phyloP scores from a whole-genome alignment of 2,888 invertebrate species.

The Dexiosoma caninum region DNA sequence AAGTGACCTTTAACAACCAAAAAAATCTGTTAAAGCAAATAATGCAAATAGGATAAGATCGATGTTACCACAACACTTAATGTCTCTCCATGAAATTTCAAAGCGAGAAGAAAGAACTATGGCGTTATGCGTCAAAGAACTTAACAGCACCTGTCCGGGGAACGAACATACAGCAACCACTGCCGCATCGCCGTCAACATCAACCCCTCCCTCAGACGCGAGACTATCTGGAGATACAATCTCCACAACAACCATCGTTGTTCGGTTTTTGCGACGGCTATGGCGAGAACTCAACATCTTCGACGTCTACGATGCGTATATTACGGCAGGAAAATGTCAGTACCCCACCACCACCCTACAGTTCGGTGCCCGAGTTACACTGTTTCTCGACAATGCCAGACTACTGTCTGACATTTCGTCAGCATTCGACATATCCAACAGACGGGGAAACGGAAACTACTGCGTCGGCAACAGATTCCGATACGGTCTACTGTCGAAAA shows the following conservation, averaged over 20 bases:
- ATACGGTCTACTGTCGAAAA: slow-evolving; percentile 41
- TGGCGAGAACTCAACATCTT: slow-evolving; percentile 50
- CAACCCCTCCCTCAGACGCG: slow-evolving; percentile 71
- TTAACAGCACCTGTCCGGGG: slow-evolving; percentile 71
- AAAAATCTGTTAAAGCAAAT: slow-evolving; percentile 74
- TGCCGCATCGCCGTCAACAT: slow-evolving; percentile 74
- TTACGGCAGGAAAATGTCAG: slow-evolving; percentile 44
- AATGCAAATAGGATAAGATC: slow-evolving; percentile 78
- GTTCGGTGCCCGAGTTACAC: slow-evolving; percentile 49
- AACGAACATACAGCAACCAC: slow-evolving; percentile 73
- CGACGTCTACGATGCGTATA: slow-evolving; percentile 55
- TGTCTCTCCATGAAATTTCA: slow-evolving; percentile 78
- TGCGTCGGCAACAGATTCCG: slow-evolving; percentile 60
- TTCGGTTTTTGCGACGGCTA: slow-evolving; percentile 23
- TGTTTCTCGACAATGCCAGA: slow-evolving; percentile 18
- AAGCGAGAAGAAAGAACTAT: slow-evolving; percentile 77
- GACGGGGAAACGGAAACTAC: slow-evolving; percentile 63
- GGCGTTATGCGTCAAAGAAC: slow-evolving; percentile 77
- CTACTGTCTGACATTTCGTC: slow-evolving; percentile 28
- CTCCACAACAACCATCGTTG: slow-evolving; percentile 15
- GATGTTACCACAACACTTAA: slow-evolving; percentile 78
- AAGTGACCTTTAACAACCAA: slow-evolving; percentile 28
- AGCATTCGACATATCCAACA: slow-evolving; percentile 31
- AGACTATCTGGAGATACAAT: slow-evolving; percentile 36
- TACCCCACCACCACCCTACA: slow-evolving; percentile 67